Evolutionary conservation across 2,113 vertebrate species (phyloP).

Genomic region (Hyperopisus bebe): DNA sequence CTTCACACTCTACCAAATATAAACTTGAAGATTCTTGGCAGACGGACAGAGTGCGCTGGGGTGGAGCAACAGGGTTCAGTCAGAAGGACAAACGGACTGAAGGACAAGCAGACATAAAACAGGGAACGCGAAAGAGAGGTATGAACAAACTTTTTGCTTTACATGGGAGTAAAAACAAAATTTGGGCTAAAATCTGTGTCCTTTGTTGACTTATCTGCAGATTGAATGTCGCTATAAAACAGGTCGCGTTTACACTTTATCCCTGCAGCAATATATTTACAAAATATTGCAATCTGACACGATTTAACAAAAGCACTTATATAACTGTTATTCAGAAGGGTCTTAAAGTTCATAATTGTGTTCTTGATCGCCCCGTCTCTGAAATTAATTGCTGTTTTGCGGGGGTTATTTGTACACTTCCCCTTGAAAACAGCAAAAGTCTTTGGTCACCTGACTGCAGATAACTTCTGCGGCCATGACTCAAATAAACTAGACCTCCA

Average conservation of each 20-base stretch:
- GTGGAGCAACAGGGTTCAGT: conserved; percentile 48
- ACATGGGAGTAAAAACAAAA: conserved; percentile 6
- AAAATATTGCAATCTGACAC: not conserved
- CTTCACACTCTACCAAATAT: conserved; percentile 58
- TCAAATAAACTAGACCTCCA: not conserved
- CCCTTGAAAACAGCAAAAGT: conserved; percentile 37
- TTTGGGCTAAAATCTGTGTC: not conserved
- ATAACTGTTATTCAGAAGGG: not conserved
- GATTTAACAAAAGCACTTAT: not conserved
- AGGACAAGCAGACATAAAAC: conserved; percentile 17
- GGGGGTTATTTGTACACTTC: not conserved
- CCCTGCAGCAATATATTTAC: not conserved
- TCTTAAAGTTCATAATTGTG: not conserved
- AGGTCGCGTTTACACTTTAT: not conserved
- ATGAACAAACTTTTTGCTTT: not conserved
- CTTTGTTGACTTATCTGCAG: not conserved
- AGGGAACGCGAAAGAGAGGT: not conserved
- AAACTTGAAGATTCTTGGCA: conserved; percentile 56
- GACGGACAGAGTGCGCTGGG: conserved; percentile 36
- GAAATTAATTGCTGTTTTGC: not conserved
- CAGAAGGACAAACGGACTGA: conserved; percentile 58
- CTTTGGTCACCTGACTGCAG: not conserved
- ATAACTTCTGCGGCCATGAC: conserved; percentile 4
- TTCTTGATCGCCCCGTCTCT: not conserved
- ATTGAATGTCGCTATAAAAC: not conserved